Evolutionary conservation across 2,888 invertebrate species (phyloP).

Genomic region (Choristoneura rosaceana): DNA sequence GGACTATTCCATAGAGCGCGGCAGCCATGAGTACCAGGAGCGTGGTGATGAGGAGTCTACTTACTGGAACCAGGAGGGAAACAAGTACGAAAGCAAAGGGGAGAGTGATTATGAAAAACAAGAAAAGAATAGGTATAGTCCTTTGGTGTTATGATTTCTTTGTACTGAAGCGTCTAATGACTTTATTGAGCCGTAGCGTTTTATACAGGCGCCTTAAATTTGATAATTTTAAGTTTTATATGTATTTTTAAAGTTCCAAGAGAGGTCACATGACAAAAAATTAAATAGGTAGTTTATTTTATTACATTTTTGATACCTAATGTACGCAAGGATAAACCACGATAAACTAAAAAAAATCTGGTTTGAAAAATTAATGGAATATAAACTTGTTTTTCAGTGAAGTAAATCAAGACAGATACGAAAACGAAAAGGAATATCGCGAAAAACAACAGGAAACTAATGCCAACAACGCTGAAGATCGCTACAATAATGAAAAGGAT

Average conservation of each 20-base stretch:
- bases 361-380: background rate
- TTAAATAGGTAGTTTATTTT: too few relatives aligned
- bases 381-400: constrained; percentile 41
- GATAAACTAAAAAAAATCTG: background rate
- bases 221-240: too few relatives aligned
- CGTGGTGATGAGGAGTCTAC: constrained; percentile 50
- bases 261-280: too few relatives aligned
- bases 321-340: background rate
- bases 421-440: constrained; percentile 54
- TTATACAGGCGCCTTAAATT: too few relatives aligned
- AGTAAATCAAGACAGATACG: constrained; percentile 51
- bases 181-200: too few relatives aligned
- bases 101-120: constrained; percentile 48
- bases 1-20: constrained; percentile 48
- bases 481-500: constrained; percentile 52
- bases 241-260: too few relatives aligned
- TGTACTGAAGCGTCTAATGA: background rate
- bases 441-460: constrained; percentile 51
- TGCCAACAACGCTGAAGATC: constrained; percentile 52
- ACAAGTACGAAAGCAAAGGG: constrained; percentile 46
- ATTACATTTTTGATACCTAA: too few relatives aligned
- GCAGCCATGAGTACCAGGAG: constrained; percentile 49
- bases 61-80: constrained; percentile 55
- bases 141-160: background rate
- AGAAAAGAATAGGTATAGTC: constrained; percentile 48